Base-by-base conservation (phyloP, 2,113 vertebrate species). In the Chamaea fasciata region DNA sequence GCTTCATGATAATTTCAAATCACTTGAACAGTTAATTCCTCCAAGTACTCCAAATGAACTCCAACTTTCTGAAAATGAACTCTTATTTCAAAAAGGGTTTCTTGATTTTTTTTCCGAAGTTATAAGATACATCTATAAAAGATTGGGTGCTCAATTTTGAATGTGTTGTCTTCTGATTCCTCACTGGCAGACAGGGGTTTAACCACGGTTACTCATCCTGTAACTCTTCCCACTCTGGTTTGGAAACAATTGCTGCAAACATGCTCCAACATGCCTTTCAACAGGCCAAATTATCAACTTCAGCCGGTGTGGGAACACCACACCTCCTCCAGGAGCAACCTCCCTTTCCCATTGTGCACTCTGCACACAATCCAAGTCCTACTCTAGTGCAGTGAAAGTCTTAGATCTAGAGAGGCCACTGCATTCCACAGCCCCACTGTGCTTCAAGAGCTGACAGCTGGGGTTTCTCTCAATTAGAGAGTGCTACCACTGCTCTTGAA, bases 351-450 rank as follows among this genome's bases (percentile, higher is more conserved):
- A 13, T 6, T 41, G 41, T 7, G 13, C 31, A 16, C 7, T 24
- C 28, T 56, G 35, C 11, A 22, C 16, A 15, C 18, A 52, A 21
- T 9, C 19, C 12, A 8, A 11, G 24, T 31, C 47, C 52, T 42
- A 11, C 24, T 19, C 20, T 19, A 26, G 37, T 2, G 8, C 31
- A 33, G 5, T 2, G 1, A 67, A 37, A 23, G 2, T 9, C 44
- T 63, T 13, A 4, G 10, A 28, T 73, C 49, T 26, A 23, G 15
- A 75, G 56, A 26, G 15, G 15, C 13, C 17, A 9, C 20, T 14
- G 21, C 18, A 8, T 6, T 65, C 50, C 68, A 28, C 14, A 55
- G 2, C 37, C 10, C 19, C 33, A 7, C 2, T 0, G 0, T 33
- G 12, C 42, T 55, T 31, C 35, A 13, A 13, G 18, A 52, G 16